Evolutionary conservation across 2,113 vertebrate species (phyloP).

Genomic region (Eleginops maclovinus): DNA sequence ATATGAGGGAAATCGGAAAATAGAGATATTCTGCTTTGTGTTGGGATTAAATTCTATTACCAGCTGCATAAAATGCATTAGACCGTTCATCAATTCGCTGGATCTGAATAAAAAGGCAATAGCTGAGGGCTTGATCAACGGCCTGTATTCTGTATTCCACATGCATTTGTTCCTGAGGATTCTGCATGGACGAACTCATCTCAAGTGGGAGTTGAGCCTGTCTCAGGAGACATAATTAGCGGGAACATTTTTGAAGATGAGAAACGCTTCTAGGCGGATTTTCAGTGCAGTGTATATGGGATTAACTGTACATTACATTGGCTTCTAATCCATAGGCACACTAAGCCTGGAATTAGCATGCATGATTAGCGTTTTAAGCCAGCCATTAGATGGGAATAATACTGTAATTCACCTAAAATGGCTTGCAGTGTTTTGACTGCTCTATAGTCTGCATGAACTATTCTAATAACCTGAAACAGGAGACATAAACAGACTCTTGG

Average conservation of each 20-base stretch:
- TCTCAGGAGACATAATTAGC: slow-evolving; percentile 75
- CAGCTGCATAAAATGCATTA: slow-evolving; percentile 32
- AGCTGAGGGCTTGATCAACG: slow-evolving; percentile 48
- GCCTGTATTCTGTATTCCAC: slow-evolving; percentile 43
- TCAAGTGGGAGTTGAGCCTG: slow-evolving; percentile 52
- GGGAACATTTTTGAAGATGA: slow-evolving; percentile 67
- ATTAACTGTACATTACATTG: slow-evolving; percentile 77
- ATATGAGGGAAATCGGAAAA: slow-evolving; percentile 17
- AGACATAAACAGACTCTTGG: slow-evolving; percentile 40
- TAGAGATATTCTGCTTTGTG: slow-evolving; percentile 14
- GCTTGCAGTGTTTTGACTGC: slow-evolving; percentile 56
- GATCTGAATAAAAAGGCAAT: slow-evolving; percentile 21
- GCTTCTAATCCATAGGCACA: slow-evolving; percentile 70
- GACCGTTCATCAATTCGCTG: slow-evolving; percentile 29
- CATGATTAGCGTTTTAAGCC: slow-evolving; percentile 73
- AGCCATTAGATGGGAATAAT: slow-evolving; percentile 72
- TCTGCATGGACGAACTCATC: slow-evolving; percentile 36
- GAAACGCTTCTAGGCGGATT: slow-evolving; percentile 62
- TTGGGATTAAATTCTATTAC: slow-evolving; percentile 29
- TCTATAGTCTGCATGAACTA: slow-evolving; percentile 32
- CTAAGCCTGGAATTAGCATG: slow-evolving; percentile 75
- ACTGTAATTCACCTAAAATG: slow-evolving; percentile 70
- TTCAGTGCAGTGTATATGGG: slow-evolving; percentile 61
- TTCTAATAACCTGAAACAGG: slow-evolving; percentile 23
- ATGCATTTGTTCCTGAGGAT: slow-evolving; percentile 29